Evolutionary conservation across 1,140 invertebrate genomes (phyloP), one percentile per base, ranked within the genome.

Genomic region (Chrysoperla carnea): DNA sequence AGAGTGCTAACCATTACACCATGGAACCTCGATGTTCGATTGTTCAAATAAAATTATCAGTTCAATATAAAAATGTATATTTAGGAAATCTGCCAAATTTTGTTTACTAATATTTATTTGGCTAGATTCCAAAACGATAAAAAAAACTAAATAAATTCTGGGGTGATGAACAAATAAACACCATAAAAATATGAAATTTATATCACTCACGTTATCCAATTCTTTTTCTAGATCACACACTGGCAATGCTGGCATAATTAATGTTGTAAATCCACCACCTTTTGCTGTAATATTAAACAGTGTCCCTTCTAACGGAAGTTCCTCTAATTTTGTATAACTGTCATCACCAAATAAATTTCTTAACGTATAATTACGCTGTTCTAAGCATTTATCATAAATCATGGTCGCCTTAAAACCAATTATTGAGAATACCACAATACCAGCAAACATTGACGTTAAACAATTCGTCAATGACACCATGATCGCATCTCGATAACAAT

Each of bases 371-470:
- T 82, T 80, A 45, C 74, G 66, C 29, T 72, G 66, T 6, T 64
- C 61, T 36, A 86, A 60, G 54, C 84, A 89, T 50, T 76, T 73
- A 47, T 84, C 78, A 52, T 84, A 82, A 5, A 79, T 78, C 73
- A 81, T 79, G 0, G 82, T 83, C 0, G 87, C 87, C 63, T 93
- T 95, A 56, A 92, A 95, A 11, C 94, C 95, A 43, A 99, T 88
- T 12, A 98, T 86, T 0, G 91, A 91, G 57, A 99, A 99, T 9
- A 98, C 91, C 1, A 98, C 93, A 43, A 98, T 86, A 0, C 92
- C 94, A 42, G 94, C 93, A 59, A 98, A 97, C 76, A 99, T 83
- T 8, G 92, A 96, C 0, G 95, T 98, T 44, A 82, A 77, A 53
- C 91, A 92, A 59, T 99, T 98, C 3, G 90, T 90, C 33, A 95